Evolutionary conservation across 2,797 vertebrate species (phyloP).

Genomic region (Synanceia verrucosa): DNA sequence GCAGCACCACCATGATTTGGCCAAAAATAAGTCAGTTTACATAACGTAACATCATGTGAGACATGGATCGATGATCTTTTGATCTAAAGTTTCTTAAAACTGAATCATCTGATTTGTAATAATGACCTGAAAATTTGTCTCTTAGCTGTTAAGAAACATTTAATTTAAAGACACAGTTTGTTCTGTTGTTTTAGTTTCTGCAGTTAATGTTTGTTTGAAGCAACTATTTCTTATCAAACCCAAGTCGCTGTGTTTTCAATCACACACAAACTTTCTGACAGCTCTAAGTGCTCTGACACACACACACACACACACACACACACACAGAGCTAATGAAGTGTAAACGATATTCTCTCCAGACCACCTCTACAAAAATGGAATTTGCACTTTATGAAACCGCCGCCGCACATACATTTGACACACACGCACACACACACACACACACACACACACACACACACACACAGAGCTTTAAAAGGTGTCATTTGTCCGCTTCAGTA

Average conservation of each 20-base stretch:
- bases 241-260: neutral
- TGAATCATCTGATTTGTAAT: neutral
- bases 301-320: slow-evolving; percentile 4
- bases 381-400: slow-evolving; percentile 69
- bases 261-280: slow-evolving; percentile 28
- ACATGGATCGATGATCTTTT: no score
- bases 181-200: neutral
- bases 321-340: slow-evolving; percentile 56
- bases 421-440: slow-evolving; percentile 30
- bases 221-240: neutral
- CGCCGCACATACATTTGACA: slow-evolving; percentile 31
- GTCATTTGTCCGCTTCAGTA: slow-evolving; percentile 68
- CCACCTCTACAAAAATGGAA: slow-evolving; percentile 62
- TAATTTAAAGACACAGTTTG: neutral
- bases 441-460: slow-evolving; percentile 5
- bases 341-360: slow-evolving; percentile 66
- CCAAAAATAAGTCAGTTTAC: no score
- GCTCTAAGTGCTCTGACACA: neutral
- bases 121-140: neutral
- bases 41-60: no score
- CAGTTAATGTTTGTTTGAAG: neutral
- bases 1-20: no score
- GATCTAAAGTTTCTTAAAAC: neutral
- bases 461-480: slow-evolving; percentile 59
- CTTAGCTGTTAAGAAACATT: neutral